Evolutionary conservation across 2,113 vertebrate species (phyloP).

Genomic region (Micromys minutus): DNA sequence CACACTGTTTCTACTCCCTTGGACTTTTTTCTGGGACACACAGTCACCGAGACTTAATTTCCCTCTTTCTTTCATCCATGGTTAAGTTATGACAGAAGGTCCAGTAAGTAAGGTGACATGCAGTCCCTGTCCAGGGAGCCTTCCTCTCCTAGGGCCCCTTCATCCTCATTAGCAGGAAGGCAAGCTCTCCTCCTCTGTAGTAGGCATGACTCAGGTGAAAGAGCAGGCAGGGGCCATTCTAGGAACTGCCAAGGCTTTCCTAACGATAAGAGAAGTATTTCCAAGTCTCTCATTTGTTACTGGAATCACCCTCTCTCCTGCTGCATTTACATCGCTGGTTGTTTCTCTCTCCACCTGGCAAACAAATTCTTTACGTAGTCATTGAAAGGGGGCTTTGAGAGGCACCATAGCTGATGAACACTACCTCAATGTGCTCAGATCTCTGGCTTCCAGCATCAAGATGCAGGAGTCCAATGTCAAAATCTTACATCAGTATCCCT

Average conservation of each 20-base stretch:
- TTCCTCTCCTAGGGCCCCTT: background rate
- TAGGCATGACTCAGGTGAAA: background rate
- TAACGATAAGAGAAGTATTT: background rate
- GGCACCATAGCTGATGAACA: background rate
- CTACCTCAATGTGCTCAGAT: background rate
- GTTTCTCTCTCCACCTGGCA: background rate
- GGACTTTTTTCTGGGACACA: background rate
- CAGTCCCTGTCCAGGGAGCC: background rate
- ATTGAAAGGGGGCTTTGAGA: background rate
- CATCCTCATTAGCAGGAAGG: background rate
- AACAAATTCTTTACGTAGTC: background rate
- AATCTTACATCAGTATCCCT: background rate
- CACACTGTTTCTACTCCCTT: background rate
- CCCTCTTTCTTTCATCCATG: background rate
- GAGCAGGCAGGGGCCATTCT: background rate
- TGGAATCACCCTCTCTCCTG: too few relatives aligned
- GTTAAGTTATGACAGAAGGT: slow-evolving; percentile 32
- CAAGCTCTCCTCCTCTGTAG: background rate
- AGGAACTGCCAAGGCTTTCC: background rate
- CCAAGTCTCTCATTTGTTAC: background rate
- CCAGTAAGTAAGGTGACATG: background rate
- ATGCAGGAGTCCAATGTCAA: background rate
- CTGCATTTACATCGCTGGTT: background rate
- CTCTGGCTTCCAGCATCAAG: background rate
- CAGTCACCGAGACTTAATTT: background rate